Conservation (phyloP, 2,797 vertebrate genomes). For the Rousettus madagascariensis region DNA sequence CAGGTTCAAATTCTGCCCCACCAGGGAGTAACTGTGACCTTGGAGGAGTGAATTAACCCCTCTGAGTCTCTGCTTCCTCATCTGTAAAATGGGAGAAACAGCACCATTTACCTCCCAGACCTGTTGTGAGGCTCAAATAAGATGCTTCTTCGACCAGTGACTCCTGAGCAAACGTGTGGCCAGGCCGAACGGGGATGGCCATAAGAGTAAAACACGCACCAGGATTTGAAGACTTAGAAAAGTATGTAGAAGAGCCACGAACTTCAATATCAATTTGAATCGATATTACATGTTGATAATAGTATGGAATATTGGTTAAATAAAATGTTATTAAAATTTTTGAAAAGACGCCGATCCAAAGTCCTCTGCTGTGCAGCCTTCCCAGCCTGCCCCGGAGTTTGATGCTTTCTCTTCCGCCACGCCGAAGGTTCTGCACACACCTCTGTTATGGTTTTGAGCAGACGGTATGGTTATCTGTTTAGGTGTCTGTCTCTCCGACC, state of each 20-base stretch:
- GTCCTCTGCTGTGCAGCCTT: background rate
- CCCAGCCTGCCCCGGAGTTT: too few relatives aligned
- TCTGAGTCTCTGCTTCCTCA: background rate
- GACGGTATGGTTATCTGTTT: background rate
- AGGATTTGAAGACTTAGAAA: background rate
- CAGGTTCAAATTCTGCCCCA: background rate
- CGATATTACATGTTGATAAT: background rate
- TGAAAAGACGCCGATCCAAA: background rate
- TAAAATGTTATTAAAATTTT: background rate
- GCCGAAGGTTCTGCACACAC: background rate
- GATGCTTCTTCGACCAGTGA: background rate
- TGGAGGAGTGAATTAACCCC: background rate
- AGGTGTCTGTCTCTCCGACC: background rate
- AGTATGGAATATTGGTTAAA: background rate
- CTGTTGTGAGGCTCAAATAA: background rate
- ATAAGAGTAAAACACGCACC: fast-evolving
- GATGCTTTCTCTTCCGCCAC: background rate
- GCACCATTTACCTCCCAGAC: background rate
- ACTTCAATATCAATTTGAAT: background rate
- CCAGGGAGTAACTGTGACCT: background rate
- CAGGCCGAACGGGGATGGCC: fast-evolving
- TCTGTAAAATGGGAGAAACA: background rate
- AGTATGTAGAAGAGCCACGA: background rate
- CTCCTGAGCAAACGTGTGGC: background rate
- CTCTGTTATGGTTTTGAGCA: background rate